Evolutionary conservation across 1,140 invertebrate genomes (phyloP), one percentile per base, ranked within the genome.

Genomic region (Cecropterus lyciades): DNA sequence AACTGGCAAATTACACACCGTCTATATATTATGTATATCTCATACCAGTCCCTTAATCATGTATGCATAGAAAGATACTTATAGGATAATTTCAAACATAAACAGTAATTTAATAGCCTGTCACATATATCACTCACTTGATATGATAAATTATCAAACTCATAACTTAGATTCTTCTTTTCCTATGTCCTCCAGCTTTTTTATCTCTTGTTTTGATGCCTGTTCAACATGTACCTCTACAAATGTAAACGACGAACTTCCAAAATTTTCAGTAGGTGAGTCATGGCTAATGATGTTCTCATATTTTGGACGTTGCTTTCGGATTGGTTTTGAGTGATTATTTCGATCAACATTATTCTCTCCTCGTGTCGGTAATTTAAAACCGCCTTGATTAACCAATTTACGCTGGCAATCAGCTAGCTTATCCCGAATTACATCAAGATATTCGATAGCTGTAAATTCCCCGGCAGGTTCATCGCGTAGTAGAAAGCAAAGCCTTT

Each of bases 401-500:
- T 89, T 92, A 67, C 87, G 70, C 57, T 90, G 85, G 75, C 85
- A 88, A 56, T 91, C 86, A 3, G 85, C 84, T 43, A 93, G 75
- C 74, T 83, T 91, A 64, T 80, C 91, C 16, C 74, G 78, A 24
- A 95, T 93, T 1, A 91, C 87, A 8, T 92, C 85, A 4, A 92
- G 70, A 78, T 93, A 94, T 42, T 93, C 88, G 37, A 84, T 83
- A 0, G 93, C 94, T 10, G 91, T 82, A 0, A 72, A 74, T 42
- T 94, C 92, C 15, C 91, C 91, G 37, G 84, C 87, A 2, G 89
- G 85, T 46, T 93, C 87, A 14, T 96, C 95, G 33, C 92, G 89
- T 11, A 97, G 89, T 0, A 97, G 80, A 46, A 93, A 92, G 16
- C 94, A 93, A 2, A 97, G 87, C 56, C 95, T 93, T 56, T 94